Evolutionary conservation across 1,140 invertebrate genomes (phyloP), one percentile per base, ranked within the genome.

Genomic region (Caenorhabditis briggsae): DNA sequence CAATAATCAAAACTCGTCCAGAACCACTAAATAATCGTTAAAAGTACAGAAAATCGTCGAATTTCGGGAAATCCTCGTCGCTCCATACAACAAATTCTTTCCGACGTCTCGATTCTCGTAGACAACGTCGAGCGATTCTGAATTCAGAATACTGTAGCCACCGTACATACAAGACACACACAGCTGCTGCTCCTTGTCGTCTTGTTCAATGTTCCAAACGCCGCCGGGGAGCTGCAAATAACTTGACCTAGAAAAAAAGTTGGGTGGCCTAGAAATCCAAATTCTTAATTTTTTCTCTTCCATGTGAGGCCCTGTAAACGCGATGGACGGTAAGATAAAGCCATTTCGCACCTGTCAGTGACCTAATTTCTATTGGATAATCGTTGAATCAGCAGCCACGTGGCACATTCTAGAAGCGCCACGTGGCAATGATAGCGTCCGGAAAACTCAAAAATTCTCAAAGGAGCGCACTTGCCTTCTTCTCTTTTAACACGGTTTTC

Each of bases 81-180:
- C 70, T 20, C 70, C 70, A 14, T 78, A 78, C 46, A 78, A 20
- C 0, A 78, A 46, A 78, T 50, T 78, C 14, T n/a, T 5, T 20
- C 70, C 70, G n/a, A 78, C 70, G 2, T 78, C 70, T 11, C 46
- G 46, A 50, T 78, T 78, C 70, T 78, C 7, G 23, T 78, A 46
- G n/a, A 78, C 9, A 5, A 78, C n/a, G 8, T 78, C 70, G 20
- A 78, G 70, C 9, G 70, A 18, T 8, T 78, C 70, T 23, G 43
- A 50, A 50, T 78, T 50, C 33, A 78, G 70, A 43, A 78, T 78
- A 53, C 46, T 78, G 70, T 78, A 78, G 43, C 70, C 70, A 25
- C 70, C 70, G 70, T 78, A 78, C 70, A 78, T 78, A 23, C 70
- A 78, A 16, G 70, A 78, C 8, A 50, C n/a, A 53, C 70, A 78